A percentile compares a stretch with the other conserved stretches of the same genome.
Conservation (phyloP, 2,797 vertebrate species). For the Etheostoma nigrum region DNA sequence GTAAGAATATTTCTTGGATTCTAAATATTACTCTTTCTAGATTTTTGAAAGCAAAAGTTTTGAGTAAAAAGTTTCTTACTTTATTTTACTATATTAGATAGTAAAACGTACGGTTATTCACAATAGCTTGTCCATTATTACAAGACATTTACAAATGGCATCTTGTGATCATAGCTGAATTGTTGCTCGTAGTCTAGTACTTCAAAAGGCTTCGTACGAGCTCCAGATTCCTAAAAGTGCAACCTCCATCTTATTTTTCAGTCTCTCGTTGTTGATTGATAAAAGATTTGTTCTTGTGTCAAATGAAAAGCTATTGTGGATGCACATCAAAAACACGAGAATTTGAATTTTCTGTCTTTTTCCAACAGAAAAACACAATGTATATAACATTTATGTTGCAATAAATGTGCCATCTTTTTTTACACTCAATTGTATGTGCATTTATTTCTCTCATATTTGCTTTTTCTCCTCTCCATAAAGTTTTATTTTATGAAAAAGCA, state of each 20-base stretch:
- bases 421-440: slow-evolving; percentile 86
- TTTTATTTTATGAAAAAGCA: slow-evolving; percentile 48
- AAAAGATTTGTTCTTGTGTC: slow-evolving; percentile 95
- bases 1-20: slow-evolving; percentile 99
- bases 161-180: slow-evolving; percentile 93
- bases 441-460: slow-evolving; percentile 79
- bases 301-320: slow-evolving; percentile 93
- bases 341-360: slow-evolving; percentile 96
- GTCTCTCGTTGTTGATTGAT: slow-evolving; percentile 92
- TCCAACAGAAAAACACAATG: slow-evolving; percentile 95
- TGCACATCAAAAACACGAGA: slow-evolving; percentile 90
- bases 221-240: slow-evolving; percentile 91
- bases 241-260: slow-evolving; percentile 91
- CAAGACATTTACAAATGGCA: slow-evolving; percentile 93
- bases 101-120: slow-evolving; percentile 99
- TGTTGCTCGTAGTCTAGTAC: slow-evolving; percentile 92
- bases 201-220: slow-evolving; percentile 91
- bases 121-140: slow-evolving; percentile 98
- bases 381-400: slow-evolving; percentile 99
- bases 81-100: slow-evolving; percentile 99
- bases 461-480: slow-evolving; percentile 48
- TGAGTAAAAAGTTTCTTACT: slow-evolving; percentile 99
- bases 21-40: slow-evolving; percentile 99
- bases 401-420: slow-evolving; percentile 99
- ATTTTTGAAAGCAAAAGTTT: slow-evolving; percentile 99